Percentiles rank a stretch among this genome's conserved stretches.
Conservation (phyloP, 2,888 invertebrate genomes). For the Ferrisia virgata region DNA sequence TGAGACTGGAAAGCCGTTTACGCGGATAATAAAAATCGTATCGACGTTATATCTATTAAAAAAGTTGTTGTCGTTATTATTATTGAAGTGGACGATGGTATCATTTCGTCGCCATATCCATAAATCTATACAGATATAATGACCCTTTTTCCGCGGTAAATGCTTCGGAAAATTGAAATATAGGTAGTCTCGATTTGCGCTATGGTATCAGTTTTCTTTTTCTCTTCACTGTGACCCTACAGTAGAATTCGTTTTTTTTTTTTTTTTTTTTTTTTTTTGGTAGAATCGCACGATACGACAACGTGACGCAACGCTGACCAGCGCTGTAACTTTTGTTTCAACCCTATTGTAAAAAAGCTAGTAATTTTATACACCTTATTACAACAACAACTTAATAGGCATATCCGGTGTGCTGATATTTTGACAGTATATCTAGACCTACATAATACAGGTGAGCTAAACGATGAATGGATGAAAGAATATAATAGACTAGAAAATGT, state of each 20-base stretch:
- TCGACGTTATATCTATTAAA: not conserved
- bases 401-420: too few relatives aligned
- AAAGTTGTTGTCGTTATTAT: slow-evolving; percentile 34
- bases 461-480: too few relatives aligned
- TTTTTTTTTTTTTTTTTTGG: not conserved
- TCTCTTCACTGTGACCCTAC: not conserved
- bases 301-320: too few relatives aligned
- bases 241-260: not conserved
- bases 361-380: too few relatives aligned
- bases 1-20: slow-evolving; percentile 13
- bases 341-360: too few relatives aligned
- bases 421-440: too few relatives aligned
- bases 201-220: not conserved
- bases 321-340: too few relatives aligned
- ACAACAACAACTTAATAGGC: too few relatives aligned
- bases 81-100: slow-evolving; percentile 42
- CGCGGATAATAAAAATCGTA: slow-evolving; percentile 27
- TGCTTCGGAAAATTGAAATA: slow-evolving; percentile 43
- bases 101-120: slow-evolving; percentile 35
- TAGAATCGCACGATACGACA: too few relatives aligned
- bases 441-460: too few relatives aligned
- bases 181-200: not conserved
- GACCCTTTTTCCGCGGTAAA: slow-evolving; percentile 36
- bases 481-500: too few relatives aligned
- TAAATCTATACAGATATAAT: slow-evolving; percentile 41